These are phyloP conservation scores for Diadegma fenestrale DNA, from an alignment of 2,888 invertebrate genomes.

Conservation along the genomic window DNA sequence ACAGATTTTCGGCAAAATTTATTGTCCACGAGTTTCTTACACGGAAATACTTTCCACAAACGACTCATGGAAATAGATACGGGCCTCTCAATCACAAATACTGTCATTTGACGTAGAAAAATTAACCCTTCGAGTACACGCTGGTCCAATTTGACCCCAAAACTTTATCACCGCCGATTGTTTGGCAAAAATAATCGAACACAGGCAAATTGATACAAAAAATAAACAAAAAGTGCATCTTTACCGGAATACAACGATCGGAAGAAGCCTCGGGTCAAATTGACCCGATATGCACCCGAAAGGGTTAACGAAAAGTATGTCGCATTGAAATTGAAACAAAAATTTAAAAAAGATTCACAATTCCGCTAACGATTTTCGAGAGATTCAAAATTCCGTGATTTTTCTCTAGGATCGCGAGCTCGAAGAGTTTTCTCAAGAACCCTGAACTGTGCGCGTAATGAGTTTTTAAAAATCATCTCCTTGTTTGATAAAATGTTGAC, in stretches of 20 bases:
- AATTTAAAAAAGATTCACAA: not conserved
- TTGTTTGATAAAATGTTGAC: conserved; percentile 19
- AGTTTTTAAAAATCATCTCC: conserved; percentile 11
- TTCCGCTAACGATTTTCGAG: not conserved
- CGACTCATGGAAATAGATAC: not conserved
- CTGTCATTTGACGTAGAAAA: not conserved
- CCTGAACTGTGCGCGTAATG: not conserved
- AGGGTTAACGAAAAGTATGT: no score
- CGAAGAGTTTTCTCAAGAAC: not conserved
- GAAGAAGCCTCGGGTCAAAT: no score
- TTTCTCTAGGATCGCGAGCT: not conserved
- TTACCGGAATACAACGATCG: no score
- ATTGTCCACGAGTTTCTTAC: not conserved
- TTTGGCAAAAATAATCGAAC: no score
- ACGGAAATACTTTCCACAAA: not conserved
- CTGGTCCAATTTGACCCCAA: no score
- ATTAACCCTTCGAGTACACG: not conserved
- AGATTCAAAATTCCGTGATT: not conserved
- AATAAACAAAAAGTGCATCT: no score
- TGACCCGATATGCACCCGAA: no score
- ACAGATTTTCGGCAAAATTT: not conserved
- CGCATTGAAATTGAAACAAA: no score
- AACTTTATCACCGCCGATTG: no score
- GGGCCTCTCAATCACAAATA: not conserved
- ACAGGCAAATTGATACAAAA: no score